Evolutionary conservation across 2,888 invertebrate genomes (phyloP), one percentile per base, ranked within the genome.

Genomic region (Nycteola revayana): DNA sequence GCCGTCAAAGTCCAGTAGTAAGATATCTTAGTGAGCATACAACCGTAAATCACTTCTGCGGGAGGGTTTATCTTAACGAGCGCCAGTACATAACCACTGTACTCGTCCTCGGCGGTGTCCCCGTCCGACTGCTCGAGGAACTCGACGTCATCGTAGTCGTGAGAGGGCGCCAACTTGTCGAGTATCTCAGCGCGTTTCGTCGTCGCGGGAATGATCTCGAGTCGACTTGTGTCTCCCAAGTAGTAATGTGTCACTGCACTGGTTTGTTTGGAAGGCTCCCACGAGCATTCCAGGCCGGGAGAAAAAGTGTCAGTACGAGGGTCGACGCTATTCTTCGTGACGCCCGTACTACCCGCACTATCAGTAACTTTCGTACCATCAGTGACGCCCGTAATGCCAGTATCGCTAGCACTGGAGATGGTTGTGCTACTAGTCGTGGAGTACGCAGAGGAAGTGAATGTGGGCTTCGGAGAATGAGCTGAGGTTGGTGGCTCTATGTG

Each of bases 1-100:
- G 85, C 75, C 1, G 86, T 85, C 30, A 86, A 36, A 10, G 69
- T 59, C 79, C 85, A 85, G 35, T 55, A 54, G 6, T 52, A 43
- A 7, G 65, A 59, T 9, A 87, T 45, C n/a, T 75, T 59, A 1
- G 82, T 78, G 23, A 81, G 56, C 1, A 70, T 73, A 46, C 86
- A 87, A 1, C 82, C 84, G 38, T 83, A 83, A 10, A 62, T 70
- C 3, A 73, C 28, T 14, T 70, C 70, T n/a, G 50, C 47, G 1
- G 60, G 62, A 1, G 75, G 72, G 10, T 59, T 68, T 10, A 73
- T 26, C 42, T 74, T 77, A 14, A 83, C 83, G 7, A 86, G 56
- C 7, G 82, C 81, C 7, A 75, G 32, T 1, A 79, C 55, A 10
- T 57, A 55, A 9, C 40, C 31, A 8, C 55, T 62, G 21, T 60